Evolutionary conservation across 2,888 invertebrate species (phyloP).

Genomic region (Aporophyla nigra): DNA sequence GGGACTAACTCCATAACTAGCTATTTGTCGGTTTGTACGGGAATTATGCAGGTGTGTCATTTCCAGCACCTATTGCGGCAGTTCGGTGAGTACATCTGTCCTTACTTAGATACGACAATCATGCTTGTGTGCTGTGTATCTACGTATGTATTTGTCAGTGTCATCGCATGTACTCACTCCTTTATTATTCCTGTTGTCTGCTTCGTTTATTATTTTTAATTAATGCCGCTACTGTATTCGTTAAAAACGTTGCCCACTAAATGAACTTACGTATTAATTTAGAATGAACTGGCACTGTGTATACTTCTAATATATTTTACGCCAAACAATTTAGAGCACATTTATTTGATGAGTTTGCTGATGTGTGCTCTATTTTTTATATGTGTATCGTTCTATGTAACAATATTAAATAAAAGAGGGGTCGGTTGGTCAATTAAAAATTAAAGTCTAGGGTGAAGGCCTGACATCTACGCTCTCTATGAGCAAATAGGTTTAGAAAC

Average conservation of each 20-base stretch:
- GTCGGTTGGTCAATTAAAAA: background rate
- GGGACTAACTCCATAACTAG: slow-evolving; percentile 82
- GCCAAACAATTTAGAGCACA: slow-evolving; percentile 37
- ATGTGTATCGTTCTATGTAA: slow-evolving; percentile 17
- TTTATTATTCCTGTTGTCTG: slow-evolving; percentile 52
- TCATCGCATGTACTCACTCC: slow-evolving; percentile 61
- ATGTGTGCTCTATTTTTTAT: slow-evolving; percentile 16
- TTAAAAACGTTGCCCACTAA: slow-evolving; percentile 50
- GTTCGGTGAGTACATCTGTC: slow-evolving; percentile 87
- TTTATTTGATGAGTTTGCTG: slow-evolving; percentile 37
- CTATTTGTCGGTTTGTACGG: slow-evolving; percentile 84
- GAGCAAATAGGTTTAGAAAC: slow-evolving; percentile 23
- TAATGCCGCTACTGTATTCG: slow-evolving; percentile 59
- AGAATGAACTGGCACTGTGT: slow-evolving; percentile 40
- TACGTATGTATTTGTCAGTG: slow-evolving; percentile 50
- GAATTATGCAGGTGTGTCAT: slow-evolving; percentile 91
- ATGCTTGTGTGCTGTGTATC: slow-evolving; percentile 62
- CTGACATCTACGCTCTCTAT: background rate
- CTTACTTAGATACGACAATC: slow-evolving; percentile 61
- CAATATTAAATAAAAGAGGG: background rate
- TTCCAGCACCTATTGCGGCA: slow-evolving; percentile 90
- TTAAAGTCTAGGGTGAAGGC: background rate
- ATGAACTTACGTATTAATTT: slow-evolving; percentile 50
- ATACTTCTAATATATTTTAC: slow-evolving; percentile 28
- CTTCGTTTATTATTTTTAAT: slow-evolving; percentile 67